Evolutionary conservation across 2,113 vertebrate genomes (phyloP).

Genomic region (Piprites chloris): DNA sequence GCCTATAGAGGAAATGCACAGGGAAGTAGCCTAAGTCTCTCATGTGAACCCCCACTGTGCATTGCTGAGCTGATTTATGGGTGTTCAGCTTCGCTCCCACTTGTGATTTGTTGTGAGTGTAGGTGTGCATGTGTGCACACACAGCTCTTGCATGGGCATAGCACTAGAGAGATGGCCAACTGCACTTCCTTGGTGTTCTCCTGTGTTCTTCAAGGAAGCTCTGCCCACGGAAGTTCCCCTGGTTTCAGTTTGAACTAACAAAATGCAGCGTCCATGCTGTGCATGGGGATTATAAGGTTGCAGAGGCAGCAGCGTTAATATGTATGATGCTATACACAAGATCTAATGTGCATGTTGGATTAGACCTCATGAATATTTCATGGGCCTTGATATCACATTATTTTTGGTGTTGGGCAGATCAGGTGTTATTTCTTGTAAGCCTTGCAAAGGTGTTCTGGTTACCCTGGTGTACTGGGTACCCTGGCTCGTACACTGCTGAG

Average conservation of each 20-base stretch:
- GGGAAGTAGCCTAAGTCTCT: neutral
- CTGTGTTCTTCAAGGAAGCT: neutral
- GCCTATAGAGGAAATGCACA: fast-evolving
- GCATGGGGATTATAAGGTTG: neutral
- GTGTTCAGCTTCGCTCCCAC: neutral
- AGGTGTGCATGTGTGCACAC: neutral
- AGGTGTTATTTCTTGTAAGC: constrained; percentile 49
- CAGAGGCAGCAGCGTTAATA: constrained; percentile 45
- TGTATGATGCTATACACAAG: constrained; percentile 16
- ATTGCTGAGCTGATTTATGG: neutral
- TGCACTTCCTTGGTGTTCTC: neutral
- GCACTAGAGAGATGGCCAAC: neutral
- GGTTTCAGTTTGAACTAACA: neutral
- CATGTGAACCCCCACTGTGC: fast-evolving
- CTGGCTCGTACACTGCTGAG: neutral
- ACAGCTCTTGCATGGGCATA: neutral
- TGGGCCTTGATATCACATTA: constrained; percentile 39
- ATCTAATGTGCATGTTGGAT: constrained; percentile 40
- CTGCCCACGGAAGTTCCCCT: neutral
- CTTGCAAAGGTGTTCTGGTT: constrained; percentile 3
- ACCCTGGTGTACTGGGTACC: neutral
- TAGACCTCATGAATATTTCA: constrained; percentile 66
- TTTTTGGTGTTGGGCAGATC: constrained; percentile 63
- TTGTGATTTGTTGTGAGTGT: neutral
- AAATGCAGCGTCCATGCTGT: neutral